These are phyloP conservation scores for Xiphophorus birchmanni DNA, from an alignment of 2,797 vertebrate genomes.

Conservation along the genomic window DNA sequence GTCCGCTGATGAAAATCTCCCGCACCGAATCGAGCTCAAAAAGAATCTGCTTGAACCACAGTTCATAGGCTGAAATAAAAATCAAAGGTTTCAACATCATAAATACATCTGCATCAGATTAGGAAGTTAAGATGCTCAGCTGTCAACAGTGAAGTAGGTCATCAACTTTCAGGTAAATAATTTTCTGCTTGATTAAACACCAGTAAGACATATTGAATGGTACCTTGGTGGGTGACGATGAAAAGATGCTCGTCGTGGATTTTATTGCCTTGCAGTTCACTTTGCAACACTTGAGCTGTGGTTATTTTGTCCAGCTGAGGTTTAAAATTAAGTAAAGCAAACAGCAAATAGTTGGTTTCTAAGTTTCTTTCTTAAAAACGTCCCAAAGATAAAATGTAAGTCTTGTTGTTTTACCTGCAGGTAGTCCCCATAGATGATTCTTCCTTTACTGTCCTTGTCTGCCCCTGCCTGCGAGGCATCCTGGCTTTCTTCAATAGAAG, in stretches of 20 bases:
- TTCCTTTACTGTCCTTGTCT: constrained; percentile 90
- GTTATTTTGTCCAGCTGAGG: constrained; percentile 91
- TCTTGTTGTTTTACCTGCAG: constrained; percentile 81
- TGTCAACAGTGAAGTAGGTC: neutral
- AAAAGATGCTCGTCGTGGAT: constrained; percentile 98
- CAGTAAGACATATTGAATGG: constrained; percentile 8
- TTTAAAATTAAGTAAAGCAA: constrained; percentile 38
- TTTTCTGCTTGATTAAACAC: neutral
- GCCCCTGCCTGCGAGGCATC: constrained; percentile 85
- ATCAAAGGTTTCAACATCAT: constrained; percentile 1
- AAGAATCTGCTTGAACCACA: constrained; percentile 98
- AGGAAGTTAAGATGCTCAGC: neutral
- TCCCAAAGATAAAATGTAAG: neutral
- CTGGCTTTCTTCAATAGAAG: constrained; percentile 77
- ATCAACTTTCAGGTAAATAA: neutral
- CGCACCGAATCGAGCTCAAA: constrained; percentile 96
- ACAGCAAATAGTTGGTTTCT: neutral
- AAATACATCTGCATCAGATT: neutral
- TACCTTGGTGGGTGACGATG: constrained; percentile 98
- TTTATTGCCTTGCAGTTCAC: constrained; percentile 91
- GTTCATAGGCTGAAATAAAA: constrained; percentile 88
- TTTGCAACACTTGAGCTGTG: constrained; percentile 91
- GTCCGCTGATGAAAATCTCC: constrained; percentile 91
- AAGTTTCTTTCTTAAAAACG: neutral
- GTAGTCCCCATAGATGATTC: constrained; percentile 91